These are phyloP conservation scores for Pollachius pollachius DNA, from an alignment of 2,113 vertebrate genomes.

Conservation along the genomic window DNA sequence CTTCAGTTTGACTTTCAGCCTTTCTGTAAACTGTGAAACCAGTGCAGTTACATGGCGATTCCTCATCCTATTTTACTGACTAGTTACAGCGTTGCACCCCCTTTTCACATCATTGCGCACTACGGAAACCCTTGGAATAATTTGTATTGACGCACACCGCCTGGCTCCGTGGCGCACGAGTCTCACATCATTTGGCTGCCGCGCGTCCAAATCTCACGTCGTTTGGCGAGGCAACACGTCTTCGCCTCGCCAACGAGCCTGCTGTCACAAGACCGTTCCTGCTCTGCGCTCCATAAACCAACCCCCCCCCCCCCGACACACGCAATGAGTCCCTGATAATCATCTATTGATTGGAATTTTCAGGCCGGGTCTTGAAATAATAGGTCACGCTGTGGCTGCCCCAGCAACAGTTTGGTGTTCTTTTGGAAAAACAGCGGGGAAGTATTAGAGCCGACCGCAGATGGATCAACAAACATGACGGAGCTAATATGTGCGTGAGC, in stretches of 20 bases:
- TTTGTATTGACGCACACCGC: slow-evolving; percentile 49
- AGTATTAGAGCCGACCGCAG: too few species aligned
- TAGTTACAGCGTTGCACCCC: slow-evolving; percentile 21
- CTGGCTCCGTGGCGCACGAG: neutral
- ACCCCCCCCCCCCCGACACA: too few species aligned
- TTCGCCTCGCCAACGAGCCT: slow-evolving; percentile 37
- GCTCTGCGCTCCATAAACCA: slow-evolving; percentile 25
- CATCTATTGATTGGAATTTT: slow-evolving; percentile 27
- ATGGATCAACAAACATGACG: too few species aligned
- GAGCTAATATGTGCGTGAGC: too few species aligned
- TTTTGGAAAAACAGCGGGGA: too few species aligned
- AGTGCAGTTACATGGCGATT: slow-evolving; percentile 23
- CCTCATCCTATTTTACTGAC: slow-evolving; percentile 19
- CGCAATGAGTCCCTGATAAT: neutral
- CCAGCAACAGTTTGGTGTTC: too few species aligned
- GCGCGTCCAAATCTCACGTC: slow-evolving; percentile 51
- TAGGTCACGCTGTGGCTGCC: neutral
- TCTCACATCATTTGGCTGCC: slow-evolving; percentile 32
- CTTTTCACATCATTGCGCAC: slow-evolving; percentile 26
- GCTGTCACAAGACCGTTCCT: slow-evolving; percentile 26
- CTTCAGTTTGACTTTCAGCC: slow-evolving; percentile 30
- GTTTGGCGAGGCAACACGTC: slow-evolving; percentile 50
- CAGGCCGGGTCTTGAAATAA: slow-evolving; percentile 8
- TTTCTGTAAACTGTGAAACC: slow-evolving; percentile 42
- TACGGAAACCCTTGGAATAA: slow-evolving; percentile 26